These are phyloP conservation scores for Lepetodrilus schrolli DNA, from an alignment of 2,888 invertebrate genomes.

Conservation along the genomic window DNA sequence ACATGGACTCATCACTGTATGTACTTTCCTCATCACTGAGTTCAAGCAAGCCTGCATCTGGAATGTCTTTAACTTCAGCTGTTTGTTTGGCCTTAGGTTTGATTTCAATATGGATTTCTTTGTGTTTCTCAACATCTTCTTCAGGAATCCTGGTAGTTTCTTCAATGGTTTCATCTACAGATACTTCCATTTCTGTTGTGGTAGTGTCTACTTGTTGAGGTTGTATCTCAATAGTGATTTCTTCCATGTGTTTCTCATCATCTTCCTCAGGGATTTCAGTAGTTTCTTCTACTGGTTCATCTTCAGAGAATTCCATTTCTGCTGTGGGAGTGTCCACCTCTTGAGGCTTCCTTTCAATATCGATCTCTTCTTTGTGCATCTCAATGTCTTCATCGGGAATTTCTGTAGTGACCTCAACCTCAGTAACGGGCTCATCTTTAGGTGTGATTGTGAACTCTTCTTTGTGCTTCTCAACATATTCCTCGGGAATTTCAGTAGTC, in stretches of 20 bases:
- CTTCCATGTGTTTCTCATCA: neutral
- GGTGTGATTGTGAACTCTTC: slow-evolving; percentile 29
- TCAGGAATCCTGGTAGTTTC: neutral
- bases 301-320: slow-evolving; percentile 28
- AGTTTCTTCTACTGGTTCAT: slow-evolving; percentile 7
- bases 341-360: neutral
- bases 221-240: neutral
- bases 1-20: neutral
- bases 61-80: too few relatives aligned
- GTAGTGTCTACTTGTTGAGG: slow-evolving; percentile 21
- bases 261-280: neutral
- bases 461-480: slow-evolving; percentile 14
- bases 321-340: neutral
- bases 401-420: slow-evolving; percentile 8
- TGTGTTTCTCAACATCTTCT: neutral
- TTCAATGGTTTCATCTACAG: neutral
- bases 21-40: neutral
- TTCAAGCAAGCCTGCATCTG: too few relatives aligned
- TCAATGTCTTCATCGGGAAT: slow-evolving; percentile 23
- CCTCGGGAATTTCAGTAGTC: neutral
- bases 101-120: neutral
- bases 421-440: neutral
- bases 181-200: slow-evolving; percentile 26
- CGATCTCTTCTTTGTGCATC: neutral
- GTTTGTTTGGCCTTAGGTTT: too few relatives aligned